Percentiles rank a stretch among this genome's conserved stretches.
phyloP scores from a whole-genome alignment of 2,113 vertebrate species.

The Oreochromis spilurus region DNA sequence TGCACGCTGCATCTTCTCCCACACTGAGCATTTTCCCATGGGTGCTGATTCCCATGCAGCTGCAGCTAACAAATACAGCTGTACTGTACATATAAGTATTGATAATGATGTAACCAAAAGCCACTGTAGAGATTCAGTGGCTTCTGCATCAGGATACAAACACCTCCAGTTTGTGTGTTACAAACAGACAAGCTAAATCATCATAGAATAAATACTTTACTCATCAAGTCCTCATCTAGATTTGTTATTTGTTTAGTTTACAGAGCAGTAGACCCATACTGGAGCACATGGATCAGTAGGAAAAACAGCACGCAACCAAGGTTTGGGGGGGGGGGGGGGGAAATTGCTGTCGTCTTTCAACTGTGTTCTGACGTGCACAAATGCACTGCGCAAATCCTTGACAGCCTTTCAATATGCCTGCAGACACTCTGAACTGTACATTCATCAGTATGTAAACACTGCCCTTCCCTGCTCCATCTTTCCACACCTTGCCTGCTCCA shows the following conservation, averaged over 20 bases:
- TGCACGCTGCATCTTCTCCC: neutral
- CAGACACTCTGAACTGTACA: neutral
- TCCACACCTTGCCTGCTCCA: neutral
- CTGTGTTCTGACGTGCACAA: neutral
- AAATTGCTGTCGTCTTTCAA: neutral
- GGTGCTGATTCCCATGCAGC: neutral
- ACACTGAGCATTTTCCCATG: neutral
- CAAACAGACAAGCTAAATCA: neutral
- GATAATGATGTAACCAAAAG: neutral
- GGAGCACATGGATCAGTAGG: neutral
- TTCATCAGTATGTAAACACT: conserved; percentile 33
- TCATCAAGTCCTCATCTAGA: neutral
- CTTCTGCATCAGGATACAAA: neutral
- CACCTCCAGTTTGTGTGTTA: neutral
- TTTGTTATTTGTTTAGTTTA: neutral
- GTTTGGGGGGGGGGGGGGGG: too few relatives aligned
- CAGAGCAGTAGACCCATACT: neutral
- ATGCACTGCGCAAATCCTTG: neutral
- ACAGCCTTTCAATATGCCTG: neutral
- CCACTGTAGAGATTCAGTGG: neutral
- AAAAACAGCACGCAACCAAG: neutral
- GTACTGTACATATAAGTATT: neutral
- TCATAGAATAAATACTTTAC: neutral
- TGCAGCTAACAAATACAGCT: conserved; percentile 7
- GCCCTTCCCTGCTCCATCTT: conserved; percentile 8